Evolutionary conservation across 2,113 vertebrate species (phyloP), one percentile per base, ranked within the genome.

Genomic region (Bujurquina vittata): DNA sequence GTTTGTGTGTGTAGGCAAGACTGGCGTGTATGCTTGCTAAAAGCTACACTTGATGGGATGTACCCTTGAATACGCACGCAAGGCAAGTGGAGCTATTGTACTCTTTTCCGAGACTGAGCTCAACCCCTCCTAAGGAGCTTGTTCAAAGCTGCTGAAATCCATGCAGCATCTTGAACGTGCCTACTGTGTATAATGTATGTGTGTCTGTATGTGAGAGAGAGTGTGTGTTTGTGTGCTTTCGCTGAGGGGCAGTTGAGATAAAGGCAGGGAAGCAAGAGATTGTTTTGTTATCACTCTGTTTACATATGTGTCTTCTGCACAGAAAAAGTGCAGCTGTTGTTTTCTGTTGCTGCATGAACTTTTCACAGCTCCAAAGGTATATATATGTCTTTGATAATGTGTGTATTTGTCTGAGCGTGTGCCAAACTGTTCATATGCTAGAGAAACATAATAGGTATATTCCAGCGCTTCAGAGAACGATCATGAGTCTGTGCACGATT

Each of bases 61-160:
- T 69, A 69, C 40, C 15, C 77, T 3, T 20, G 46, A 37, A 61
- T 43, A 77, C 22, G 75, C 65, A 79, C 76, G 74, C 22, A 73
- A 14, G 43, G 52, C 55, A 43, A 43, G 80, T 81, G 77, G 58
- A 85, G 77, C 83, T 54, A 84, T 61, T 60, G 84, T 75, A 77
- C 74, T 74, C 43, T 69, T 74, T 67, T 33, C 73, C 58, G 31
- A 80, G 75, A 77, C 75, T 67, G 43, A 87, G 80, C 80, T 33
- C 59, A 87, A 62, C 69, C 81, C 40, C 56, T 86, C 52, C 26
- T 23, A 56, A 85, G 72, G 35, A 80, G 73, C 40, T 80, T 67
- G 69, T 73, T 85, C 72, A 84, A 83, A 89, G 43, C 84, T 65
- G 65, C 81, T 79, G 63, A 90, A 82, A 85, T 90, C 84, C 72